A percentile compares a stretch with the other conserved stretches of the same genome.
phyloP scores from a whole-genome alignment of 2,888 invertebrate species.

The Pristionchus entomophagus region DNA sequence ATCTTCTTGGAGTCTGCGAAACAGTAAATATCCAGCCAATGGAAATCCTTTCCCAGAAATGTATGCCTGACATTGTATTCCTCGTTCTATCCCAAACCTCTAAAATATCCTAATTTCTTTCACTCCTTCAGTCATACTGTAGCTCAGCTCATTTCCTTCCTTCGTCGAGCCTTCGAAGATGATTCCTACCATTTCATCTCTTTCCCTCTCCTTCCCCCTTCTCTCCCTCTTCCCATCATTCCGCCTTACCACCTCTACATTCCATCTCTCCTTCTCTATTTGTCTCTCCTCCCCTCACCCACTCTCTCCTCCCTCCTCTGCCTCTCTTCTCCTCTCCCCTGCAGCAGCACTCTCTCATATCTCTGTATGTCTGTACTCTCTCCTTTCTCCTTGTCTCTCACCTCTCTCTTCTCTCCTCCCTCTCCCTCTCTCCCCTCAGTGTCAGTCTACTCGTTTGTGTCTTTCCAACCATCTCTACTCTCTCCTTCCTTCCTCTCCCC shows the following conservation, averaged over 20 bases:
- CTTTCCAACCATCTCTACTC: background rate
- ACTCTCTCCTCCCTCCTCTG: background rate
- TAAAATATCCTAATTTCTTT: too few relatives aligned
- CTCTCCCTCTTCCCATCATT: slow-evolving; percentile 47
- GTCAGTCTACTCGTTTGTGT: slow-evolving; percentile 16
- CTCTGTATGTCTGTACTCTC: slow-evolving; percentile 3
- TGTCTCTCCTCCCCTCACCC: slow-evolving; percentile 30
- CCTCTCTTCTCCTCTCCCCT: background rate
- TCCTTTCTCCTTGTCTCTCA: slow-evolving; percentile 28
- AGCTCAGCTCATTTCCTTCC: background rate
- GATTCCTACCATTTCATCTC: slow-evolving; percentile 28
- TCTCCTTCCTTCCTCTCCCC: slow-evolving; percentile 1
- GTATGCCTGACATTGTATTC: too few relatives aligned
- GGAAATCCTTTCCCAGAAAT: too few relatives aligned
- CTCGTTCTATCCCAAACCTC: too few relatives aligned
- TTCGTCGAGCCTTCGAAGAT: too few relatives aligned
- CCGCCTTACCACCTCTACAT: slow-evolving; percentile 38
- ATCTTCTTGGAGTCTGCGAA: too few relatives aligned
- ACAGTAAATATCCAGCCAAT: too few relatives aligned
- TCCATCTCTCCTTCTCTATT: slow-evolving; percentile 18
- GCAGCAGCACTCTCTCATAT: too few relatives aligned
- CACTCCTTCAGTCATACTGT: background rate
- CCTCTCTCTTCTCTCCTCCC: slow-evolving; percentile 30
- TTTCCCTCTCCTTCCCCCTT: slow-evolving; percentile 47
- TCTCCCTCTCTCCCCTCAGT: background rate